phyloP scores from a whole-genome alignment of 2,888 invertebrate genomes.

The Dyspetes luteomarginatus region DNA sequence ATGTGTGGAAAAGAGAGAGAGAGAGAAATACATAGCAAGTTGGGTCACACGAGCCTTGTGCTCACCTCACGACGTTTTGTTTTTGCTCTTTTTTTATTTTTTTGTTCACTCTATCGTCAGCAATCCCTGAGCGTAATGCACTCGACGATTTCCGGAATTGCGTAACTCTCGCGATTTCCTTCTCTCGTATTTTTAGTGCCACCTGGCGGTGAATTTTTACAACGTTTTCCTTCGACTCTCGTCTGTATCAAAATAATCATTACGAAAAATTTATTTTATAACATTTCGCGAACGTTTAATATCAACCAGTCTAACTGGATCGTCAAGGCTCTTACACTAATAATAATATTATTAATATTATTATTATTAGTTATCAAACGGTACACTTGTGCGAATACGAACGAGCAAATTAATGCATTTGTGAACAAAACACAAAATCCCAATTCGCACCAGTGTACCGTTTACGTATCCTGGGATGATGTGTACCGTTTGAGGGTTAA shows the following conservation, averaged over 20 bases:
- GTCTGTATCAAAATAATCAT: neutral
- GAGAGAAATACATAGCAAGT: conserved; percentile 24
- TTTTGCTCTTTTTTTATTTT: conserved; percentile 40
- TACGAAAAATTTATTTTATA: neutral
- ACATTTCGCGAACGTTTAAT: neutral
- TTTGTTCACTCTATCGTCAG: conserved; percentile 21
- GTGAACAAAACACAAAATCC: no score
- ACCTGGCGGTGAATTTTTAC: no score
- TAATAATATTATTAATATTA: no score
- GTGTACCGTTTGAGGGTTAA: no score
- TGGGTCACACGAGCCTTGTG: neutral
- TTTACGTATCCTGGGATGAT: no score
- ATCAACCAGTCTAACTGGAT: neutral
- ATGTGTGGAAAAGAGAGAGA: conserved; percentile 62
- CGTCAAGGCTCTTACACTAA: neutral
- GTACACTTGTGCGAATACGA: neutral
- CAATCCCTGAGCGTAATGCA: conserved; percentile 70
- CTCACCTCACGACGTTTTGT: neutral
- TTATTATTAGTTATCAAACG: neutral
- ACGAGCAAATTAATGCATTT: no score
- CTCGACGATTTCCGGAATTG: conserved; percentile 75
- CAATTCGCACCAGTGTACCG: no score
- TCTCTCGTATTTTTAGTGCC: no score
- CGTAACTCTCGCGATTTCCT: conserved; percentile 66
- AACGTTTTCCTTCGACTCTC: neutral